These are phyloP conservation scores for Tachina lurida DNA, from an alignment of 2,888 invertebrate genomes.

Conservation along the genomic window DNA sequence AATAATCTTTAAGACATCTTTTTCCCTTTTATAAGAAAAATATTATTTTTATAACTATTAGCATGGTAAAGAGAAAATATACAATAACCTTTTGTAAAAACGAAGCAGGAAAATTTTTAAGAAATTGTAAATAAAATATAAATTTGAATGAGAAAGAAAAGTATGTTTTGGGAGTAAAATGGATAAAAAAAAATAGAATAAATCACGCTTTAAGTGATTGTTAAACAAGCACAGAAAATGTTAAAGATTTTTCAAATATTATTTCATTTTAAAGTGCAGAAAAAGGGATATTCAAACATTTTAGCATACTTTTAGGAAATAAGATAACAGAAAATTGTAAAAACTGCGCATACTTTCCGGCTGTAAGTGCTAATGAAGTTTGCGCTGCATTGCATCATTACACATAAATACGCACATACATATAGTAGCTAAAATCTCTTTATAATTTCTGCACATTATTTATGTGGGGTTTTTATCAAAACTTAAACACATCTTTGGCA, in stretches of 20 bases:
- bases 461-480: slow-evolving; percentile 17
- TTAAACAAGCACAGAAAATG: neutral
- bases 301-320: slow-evolving; percentile 19
- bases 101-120: slow-evolving; percentile 28
- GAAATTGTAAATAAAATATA: slow-evolving; percentile 2
- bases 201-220: slow-evolving; percentile 4
- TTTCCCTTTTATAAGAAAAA: slow-evolving; percentile 37
- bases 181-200: slow-evolving; percentile 20
- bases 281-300: slow-evolving; percentile 5
- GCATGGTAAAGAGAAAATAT: slow-evolving; percentile 29
- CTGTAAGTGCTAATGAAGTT: neutral
- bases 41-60: slow-evolving; percentile 55
- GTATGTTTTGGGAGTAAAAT: slow-evolving; percentile 54
- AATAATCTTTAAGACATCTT: slow-evolving; percentile 57
- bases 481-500: slow-evolving; percentile 31
- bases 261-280: neutral
- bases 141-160: slow-evolving; percentile 39
- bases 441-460: neutral
- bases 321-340: neutral
- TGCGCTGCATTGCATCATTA: neutral
- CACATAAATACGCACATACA: neutral
- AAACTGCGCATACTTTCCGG: slow-evolving; percentile 5
- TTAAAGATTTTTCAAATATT: slow-evolving; percentile 1
- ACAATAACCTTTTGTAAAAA: slow-evolving; percentile 48
- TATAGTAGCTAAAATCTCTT: neutral